Percentiles rank a stretch among this genome's conserved stretches.
These are phyloP conservation scores for Pelodytes ibericus DNA, from an alignment of 2,797 vertebrate species.

Conservation along the genomic window DNA sequence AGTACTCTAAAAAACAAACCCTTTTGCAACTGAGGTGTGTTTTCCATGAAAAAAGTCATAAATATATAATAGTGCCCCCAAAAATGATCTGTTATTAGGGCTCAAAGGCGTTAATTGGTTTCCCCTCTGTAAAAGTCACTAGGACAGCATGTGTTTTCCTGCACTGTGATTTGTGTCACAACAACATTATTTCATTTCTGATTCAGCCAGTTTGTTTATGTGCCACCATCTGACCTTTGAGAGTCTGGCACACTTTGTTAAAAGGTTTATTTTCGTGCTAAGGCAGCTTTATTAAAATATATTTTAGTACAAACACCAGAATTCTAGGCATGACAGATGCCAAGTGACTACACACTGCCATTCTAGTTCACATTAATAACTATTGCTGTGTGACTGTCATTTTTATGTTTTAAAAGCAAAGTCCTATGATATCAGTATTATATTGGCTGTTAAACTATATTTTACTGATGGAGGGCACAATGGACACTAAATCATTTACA, in stretches of 20 bases:
- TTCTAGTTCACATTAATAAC: neutral
- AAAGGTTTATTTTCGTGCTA: slow-evolving; percentile 19
- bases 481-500: neutral
- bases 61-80: no score
- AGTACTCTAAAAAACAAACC: no score
- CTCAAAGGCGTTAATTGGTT: no score
- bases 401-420: neutral
- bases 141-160: no score
- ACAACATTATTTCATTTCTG: slow-evolving; percentile 35
- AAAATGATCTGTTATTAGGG: no score
- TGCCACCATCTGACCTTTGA: slow-evolving; percentile 42
- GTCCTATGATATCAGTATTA: neutral
- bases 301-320: slow-evolving; percentile 20
- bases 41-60: no score
- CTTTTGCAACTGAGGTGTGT: no score
- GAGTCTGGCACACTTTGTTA: slow-evolving; percentile 31
- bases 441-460: neutral
- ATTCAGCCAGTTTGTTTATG: slow-evolving; percentile 30
- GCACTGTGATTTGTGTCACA: slow-evolving; percentile 31
- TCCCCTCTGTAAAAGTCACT: no score
- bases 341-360: neutral
- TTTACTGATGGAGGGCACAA: neutral
- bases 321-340: slow-evolving; percentile 28
- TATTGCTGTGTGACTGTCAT: neutral
- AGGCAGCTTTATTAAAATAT: slow-evolving; percentile 18